Conservation (phyloP, 2,888 invertebrate species). For the Trypoxylon attenuatum region DNA sequence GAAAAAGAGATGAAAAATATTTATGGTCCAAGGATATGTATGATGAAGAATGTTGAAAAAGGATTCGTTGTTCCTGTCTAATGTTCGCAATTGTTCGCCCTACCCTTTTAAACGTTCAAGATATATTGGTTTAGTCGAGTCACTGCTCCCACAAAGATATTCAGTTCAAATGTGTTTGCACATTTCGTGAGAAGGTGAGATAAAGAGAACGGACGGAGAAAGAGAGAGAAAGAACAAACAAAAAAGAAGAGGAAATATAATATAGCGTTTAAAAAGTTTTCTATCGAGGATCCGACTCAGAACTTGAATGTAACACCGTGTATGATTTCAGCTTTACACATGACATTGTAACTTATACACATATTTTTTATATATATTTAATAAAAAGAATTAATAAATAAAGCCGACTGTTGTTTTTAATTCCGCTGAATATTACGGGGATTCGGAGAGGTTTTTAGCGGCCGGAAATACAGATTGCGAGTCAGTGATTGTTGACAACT, state of each 20-base stretch:
- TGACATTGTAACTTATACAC: slow-evolving; percentile 72
- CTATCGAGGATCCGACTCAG: slow-evolving; percentile 29
- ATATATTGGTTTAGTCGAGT: slow-evolving; percentile 17
- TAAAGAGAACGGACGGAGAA: not conserved
- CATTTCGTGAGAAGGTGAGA: not conserved
- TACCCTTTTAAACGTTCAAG: slow-evolving; percentile 16
- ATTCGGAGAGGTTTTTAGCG: too few species aligned
- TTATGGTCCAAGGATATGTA: slow-evolving; percentile 30
- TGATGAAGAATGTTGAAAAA: slow-evolving; percentile 30
- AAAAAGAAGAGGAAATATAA: not conserved
- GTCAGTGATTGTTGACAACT: slow-evolving; percentile 36
- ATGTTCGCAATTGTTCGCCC: slow-evolving; percentile 12
- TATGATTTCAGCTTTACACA: slow-evolving; percentile 69
- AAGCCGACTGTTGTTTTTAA: slow-evolving; percentile 6
- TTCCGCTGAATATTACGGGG: not conserved
- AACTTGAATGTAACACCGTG: slow-evolving; percentile 47
- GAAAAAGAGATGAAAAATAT: slow-evolving; percentile 17
- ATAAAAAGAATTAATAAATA: slow-evolving; percentile 65
- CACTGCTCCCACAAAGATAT: not conserved
- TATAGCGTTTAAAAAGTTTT: slow-evolving; percentile 38
- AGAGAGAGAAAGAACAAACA: too few species aligned
- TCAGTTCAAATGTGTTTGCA: not conserved
- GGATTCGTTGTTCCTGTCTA: slow-evolving; percentile 30
- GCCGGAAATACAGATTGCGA: slow-evolving; percentile 15
- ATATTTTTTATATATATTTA: slow-evolving; percentile 75